A percentile compares a stretch with the other conserved stretches of the same genome.
These are phyloP conservation scores for Scophthalmus maximus DNA, from an alignment of 2,113 vertebrate genomes.

Conservation along the genomic window DNA sequence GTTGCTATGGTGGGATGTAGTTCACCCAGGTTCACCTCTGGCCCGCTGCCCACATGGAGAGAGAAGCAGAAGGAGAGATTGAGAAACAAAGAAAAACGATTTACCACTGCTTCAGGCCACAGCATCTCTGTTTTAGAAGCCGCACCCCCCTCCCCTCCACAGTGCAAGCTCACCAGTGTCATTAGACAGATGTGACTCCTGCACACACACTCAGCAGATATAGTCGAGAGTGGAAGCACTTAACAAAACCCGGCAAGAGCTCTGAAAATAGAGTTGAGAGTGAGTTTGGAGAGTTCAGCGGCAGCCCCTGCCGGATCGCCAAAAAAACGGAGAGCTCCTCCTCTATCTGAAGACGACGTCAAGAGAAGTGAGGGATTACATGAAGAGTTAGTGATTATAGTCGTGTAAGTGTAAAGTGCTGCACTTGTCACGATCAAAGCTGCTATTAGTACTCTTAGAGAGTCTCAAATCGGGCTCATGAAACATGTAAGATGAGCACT, in stretches of 20 bases:
- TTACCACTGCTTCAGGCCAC: conserved; percentile 19
- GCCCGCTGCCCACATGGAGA: conserved; percentile 29
- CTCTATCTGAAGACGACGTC: conserved; percentile 35
- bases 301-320: conserved; percentile 11
- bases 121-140: conserved; percentile 15
- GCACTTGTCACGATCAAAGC: conserved; percentile 68
- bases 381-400: conserved; percentile 53
- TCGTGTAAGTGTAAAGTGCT: conserved; percentile 46
- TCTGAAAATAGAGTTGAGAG: conserved; percentile 48
- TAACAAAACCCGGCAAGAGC: conserved; percentile 33
- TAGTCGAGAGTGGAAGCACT: conserved; percentile 38
- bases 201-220: conserved; percentile 16
- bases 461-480: conserved; percentile 45
- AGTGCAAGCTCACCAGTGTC: background rate
- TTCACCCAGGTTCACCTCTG: conserved; percentile 53
- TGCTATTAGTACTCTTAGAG: conserved; percentile 53
- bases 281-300: conserved; percentile 47
- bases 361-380: conserved; percentile 61
- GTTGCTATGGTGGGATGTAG: conserved; percentile 42
- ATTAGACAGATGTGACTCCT: conserved; percentile 3
- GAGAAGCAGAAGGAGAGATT: background rate
- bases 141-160: background rate
- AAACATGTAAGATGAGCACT: conserved; percentile 36
- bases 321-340: conserved; percentile 36
- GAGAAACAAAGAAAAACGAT: conserved; percentile 18